Conservation (phyloP, 2,797 vertebrate species). For the Siniperca undulata region DNA sequence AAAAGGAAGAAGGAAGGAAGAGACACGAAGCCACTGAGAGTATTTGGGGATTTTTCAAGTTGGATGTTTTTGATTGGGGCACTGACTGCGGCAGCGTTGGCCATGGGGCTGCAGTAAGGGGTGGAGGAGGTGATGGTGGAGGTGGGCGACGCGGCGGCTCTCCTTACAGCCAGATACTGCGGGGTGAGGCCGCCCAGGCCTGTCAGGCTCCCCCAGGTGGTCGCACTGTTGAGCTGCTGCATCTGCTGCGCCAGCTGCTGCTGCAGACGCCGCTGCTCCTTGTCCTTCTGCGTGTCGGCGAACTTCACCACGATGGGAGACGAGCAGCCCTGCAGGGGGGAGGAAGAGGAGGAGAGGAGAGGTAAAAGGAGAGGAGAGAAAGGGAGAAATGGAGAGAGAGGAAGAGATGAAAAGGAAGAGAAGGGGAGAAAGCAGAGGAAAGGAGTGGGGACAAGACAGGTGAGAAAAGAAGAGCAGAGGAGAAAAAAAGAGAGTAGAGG, state of each 20-base stretch:
- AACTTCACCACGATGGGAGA: slow-evolving; percentile 99
- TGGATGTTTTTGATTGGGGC: slow-evolving; percentile 52
- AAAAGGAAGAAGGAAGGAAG: slow-evolving; percentile 25
- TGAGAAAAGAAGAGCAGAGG: no score
- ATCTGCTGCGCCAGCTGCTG: slow-evolving; percentile 99
- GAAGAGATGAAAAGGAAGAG: no score
- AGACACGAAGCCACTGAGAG: slow-evolving; percentile 32
- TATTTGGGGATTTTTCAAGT: slow-evolving; percentile 13
- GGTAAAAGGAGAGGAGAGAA: background rate
- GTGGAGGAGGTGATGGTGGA: slow-evolving; percentile 54
- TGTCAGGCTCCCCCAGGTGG: slow-evolving; percentile 98
- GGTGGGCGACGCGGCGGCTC: slow-evolving; percentile 75
- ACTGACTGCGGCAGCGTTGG: slow-evolving; percentile 84
- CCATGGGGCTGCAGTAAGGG: slow-evolving; percentile 74
- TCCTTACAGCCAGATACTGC: slow-evolving; percentile 99
- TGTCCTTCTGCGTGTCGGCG: slow-evolving; percentile 99
- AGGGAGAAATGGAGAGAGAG: background rate
- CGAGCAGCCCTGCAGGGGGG: slow-evolving; percentile 92
- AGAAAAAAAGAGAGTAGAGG: background rate
- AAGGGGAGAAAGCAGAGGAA: fast-evolving
- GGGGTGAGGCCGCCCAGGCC: slow-evolving; percentile 98
- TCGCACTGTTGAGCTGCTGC: slow-evolving; percentile 99
- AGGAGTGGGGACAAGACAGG: background rate
- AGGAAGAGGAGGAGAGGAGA: background rate
- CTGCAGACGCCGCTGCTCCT: slow-evolving; percentile 98